Conservation (phyloP, 2,797 vertebrate genomes). For the Gymnothorax reevesii region DNA sequence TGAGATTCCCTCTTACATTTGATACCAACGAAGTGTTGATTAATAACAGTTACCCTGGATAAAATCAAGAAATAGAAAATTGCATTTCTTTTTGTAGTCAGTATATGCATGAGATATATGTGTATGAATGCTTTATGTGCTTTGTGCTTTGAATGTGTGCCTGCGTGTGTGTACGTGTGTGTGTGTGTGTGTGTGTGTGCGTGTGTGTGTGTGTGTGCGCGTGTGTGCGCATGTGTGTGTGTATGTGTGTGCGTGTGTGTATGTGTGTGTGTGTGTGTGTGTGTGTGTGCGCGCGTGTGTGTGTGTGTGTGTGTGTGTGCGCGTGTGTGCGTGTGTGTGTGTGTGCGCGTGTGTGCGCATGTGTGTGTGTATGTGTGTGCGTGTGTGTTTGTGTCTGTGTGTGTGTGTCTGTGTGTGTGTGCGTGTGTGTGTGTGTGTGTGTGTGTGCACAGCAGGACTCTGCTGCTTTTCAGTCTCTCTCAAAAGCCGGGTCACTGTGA, state of each 20-base stretch:
- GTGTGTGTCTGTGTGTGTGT: slow-evolving; percentile 1
- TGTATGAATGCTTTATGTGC: slow-evolving; percentile 11
- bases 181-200: background rate
- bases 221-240: background rate
- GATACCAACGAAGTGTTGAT: too few relatives aligned
- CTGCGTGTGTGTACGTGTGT: slow-evolving; percentile 10
- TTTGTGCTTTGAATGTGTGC: slow-evolving; percentile 14
- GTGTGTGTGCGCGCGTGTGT: background rate
- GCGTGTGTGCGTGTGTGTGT: slow-evolving; percentile 32
- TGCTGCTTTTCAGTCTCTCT: slow-evolving; percentile 46
- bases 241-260: slow-evolving; percentile 33
- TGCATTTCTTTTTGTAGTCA: too few relatives aligned
- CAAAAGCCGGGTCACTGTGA: slow-evolving; percentile 39
- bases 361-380: slow-evolving; percentile 16
- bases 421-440: slow-evolving; percentile 18
- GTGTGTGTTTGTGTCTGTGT: slow-evolving; percentile 17
- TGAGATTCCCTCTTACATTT: too few relatives aligned
- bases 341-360: slow-evolving; percentile 26
- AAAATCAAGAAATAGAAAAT: too few relatives aligned
- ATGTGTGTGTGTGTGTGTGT: slow-evolving; percentile 24
- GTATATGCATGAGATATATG: background rate
- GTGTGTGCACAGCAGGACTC: slow-evolving; percentile 36
- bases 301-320: slow-evolving; percentile 6
- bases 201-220: background rate
- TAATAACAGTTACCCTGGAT: too few relatives aligned